A percentile compares a stretch with the other conserved stretches of the same genome.
Evolutionary conservation across 2,797 vertebrate genomes (phyloP).

Genomic region (Babyrousa celebensis): DNA sequence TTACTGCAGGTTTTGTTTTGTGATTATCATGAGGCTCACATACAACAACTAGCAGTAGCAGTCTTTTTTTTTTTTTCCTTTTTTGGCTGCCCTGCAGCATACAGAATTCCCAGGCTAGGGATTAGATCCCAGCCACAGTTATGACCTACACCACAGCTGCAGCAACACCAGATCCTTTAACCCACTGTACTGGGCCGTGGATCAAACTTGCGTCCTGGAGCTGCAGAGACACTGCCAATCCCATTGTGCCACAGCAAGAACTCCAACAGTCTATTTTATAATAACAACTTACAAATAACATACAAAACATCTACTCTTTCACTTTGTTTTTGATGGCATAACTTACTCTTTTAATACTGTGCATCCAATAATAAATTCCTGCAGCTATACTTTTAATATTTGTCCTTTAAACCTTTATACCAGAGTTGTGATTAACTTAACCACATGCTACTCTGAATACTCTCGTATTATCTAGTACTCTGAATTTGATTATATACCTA

Average conservation of each 20-base stretch:
- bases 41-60: background rate
- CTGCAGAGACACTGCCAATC: too few relatives aligned
- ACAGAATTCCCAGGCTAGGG: too few relatives aligned
- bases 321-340: background rate
- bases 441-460: background rate
- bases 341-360: slow-evolving; percentile 21
- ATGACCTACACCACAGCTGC: too few relatives aligned
- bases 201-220: too few relatives aligned
- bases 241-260: too few relatives aligned
- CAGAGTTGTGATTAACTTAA: background rate
- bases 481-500: background rate
- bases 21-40: background rate
- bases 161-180: too few relatives aligned
- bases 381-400: background rate
- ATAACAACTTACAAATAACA: background rate
- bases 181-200: too few relatives aligned
- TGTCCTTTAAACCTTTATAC: background rate
- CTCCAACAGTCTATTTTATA: background rate
- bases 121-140: too few relatives aligned
- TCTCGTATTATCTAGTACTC: background rate
- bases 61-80: too few relatives aligned
- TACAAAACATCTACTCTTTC: background rate
- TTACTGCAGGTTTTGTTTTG: background rate
- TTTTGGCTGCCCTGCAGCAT: too few relatives aligned
- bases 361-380: background rate